A percentile compares a stretch with the other conserved stretches of the same genome.
These are phyloP conservation scores for Operophtera brumata DNA, from an alignment of 2,888 invertebrate species.

Conservation along the genomic window DNA sequence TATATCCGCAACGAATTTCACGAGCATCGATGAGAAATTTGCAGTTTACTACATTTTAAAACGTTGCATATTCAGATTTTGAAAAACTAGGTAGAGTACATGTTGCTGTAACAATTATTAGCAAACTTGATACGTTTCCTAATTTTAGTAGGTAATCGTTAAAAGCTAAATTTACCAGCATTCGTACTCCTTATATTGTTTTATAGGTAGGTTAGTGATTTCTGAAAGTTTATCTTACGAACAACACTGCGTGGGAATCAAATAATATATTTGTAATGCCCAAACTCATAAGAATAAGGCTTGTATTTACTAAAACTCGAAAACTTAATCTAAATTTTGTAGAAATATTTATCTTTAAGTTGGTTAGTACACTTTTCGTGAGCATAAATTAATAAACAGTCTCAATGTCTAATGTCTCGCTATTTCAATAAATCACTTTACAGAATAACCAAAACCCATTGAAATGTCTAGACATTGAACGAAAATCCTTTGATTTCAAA, in stretches of 20 bases:
- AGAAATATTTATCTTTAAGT: background rate
- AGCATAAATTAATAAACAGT: no score
- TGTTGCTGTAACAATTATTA: conserved; percentile 3
- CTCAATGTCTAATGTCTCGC: background rate
- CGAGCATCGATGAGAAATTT: background rate
- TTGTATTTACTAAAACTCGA: background rate
- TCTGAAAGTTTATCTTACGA: no score
- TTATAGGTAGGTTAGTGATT: background rate
- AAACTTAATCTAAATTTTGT: background rate
- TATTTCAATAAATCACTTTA: conserved; percentile 1
- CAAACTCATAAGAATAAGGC: no score
- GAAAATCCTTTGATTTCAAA: conserved; percentile 14
- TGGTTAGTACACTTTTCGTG: no score
- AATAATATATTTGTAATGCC: no score
- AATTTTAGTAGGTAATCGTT: background rate
- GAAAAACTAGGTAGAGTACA: background rate
- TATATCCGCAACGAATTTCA: conserved; percentile 20
- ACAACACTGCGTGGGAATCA: background rate
- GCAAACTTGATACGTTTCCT: background rate
- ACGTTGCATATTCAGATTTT: conserved; percentile 8
- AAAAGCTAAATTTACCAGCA: background rate
- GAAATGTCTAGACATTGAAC: conserved; percentile 8
- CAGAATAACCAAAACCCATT: background rate
- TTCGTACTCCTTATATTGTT: background rate
- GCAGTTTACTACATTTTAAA: background rate